Evolutionary conservation across 2,888 invertebrate species (phyloP).

Genomic region (Aphodius granarius): DNA sequence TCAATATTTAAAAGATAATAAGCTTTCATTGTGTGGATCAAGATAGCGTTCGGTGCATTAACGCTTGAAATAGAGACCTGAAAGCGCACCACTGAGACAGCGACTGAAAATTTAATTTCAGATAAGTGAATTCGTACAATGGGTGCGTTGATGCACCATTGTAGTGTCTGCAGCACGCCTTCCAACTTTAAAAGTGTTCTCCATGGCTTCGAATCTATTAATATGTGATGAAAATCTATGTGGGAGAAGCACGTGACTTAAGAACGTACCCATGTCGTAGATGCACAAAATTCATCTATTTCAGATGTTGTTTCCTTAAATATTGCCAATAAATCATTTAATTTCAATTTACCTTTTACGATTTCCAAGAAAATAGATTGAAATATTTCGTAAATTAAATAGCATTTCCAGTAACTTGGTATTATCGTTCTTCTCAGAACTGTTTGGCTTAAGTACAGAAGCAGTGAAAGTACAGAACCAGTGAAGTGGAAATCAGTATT

Average conservation of each 20-base stretch:
- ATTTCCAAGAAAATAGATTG: not conserved
- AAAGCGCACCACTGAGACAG: not conserved
- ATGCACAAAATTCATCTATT: too few species aligned
- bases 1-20: not conserved
- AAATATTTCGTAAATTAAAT: not conserved
- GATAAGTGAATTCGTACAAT: not conserved
- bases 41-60: not conserved
- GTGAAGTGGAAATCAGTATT: not conserved
- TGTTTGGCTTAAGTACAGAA: not conserved
- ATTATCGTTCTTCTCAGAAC: not conserved
- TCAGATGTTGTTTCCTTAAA: too few species aligned
- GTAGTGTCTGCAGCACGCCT: not conserved
- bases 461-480: not conserved
- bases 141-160: not conserved
- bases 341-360: not conserved
- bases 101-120: not conserved
- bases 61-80: not conserved
- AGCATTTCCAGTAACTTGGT: not conserved
- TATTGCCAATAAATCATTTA: too few species aligned
- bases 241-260: not conserved
- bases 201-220: constrained; percentile 10
- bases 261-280: not conserved
- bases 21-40: not conserved
- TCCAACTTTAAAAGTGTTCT: not conserved
- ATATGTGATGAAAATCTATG: constrained; percentile 7